These are phyloP conservation scores for Melospiza georgiana DNA, from an alignment of 2,113 vertebrate genomes.

Conservation along the genomic window DNA sequence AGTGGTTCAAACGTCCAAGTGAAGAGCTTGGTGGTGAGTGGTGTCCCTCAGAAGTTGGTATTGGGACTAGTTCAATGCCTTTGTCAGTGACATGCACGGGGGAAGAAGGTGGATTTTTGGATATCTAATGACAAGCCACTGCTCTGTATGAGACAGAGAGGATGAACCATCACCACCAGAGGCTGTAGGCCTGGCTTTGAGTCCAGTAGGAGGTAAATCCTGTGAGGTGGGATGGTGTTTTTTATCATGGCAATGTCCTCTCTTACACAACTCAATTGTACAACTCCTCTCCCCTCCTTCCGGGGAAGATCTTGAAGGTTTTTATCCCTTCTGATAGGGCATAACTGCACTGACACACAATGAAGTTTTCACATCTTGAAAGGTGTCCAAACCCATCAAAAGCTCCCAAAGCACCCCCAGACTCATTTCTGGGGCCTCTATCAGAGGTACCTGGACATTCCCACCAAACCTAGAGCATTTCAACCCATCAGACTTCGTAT, in stretches of 20 bases:
- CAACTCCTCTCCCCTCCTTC: background rate
- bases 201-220: fast-evolving
- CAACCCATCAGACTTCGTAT: background rate
- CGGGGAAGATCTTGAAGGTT: background rate
- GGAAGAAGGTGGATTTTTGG: background rate
- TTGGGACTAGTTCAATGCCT: background rate
- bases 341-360: fast-evolving
- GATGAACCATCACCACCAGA: background rate
- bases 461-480: background rate
- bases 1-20: background rate
- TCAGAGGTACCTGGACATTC: too few relatives aligned
- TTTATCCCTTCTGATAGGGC: background rate
- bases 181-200: background rate
- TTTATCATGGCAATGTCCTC: background rate
- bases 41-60: fast-evolving
- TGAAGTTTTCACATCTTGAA: fast-evolving
- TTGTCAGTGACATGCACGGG: background rate
- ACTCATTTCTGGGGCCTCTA: background rate
- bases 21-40: fast-evolving
- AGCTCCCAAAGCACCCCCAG: too few relatives aligned
- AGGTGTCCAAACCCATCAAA: background rate
- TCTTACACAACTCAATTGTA: background rate
- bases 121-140: background rate
- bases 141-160: background rate
- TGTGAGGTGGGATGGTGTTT: background rate